These are phyloP conservation scores for Scopus umbretta DNA, from an alignment of 2,113 vertebrate genomes.

Conservation along the genomic window DNA sequence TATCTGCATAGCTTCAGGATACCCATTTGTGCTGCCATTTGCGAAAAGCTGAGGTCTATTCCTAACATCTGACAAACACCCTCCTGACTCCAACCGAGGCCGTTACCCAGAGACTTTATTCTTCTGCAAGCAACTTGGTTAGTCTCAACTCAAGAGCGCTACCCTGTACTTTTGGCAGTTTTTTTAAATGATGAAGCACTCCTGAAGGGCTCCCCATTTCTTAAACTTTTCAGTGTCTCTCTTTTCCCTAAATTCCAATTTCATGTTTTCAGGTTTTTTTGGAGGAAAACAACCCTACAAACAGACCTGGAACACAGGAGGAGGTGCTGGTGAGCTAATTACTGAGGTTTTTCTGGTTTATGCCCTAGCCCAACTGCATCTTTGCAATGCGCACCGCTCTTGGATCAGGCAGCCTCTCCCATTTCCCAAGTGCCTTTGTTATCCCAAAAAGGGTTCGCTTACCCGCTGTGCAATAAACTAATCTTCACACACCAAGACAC, in stretches of 20 bases:
- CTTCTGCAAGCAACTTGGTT: not conserved
- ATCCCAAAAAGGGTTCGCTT: too few species aligned
- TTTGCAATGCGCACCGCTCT: fast-evolving
- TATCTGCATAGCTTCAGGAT: not conserved
- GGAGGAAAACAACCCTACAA: too few species aligned
- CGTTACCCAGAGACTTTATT: not conserved
- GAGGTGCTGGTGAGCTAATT: not conserved
- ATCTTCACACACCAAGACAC: too few species aligned
- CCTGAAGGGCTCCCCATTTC: fast-evolving
- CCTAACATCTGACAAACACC: too few species aligned
- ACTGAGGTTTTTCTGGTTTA: not conserved
- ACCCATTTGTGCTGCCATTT: not conserved
- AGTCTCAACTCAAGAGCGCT: fast-evolving
- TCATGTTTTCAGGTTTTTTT: not conserved
- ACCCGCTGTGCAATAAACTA: too few species aligned
- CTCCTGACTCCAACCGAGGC: not conserved
- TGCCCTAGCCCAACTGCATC: fast-evolving
- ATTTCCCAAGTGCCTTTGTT: too few species aligned
- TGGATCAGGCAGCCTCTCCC: fast-evolving
- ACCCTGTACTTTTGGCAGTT: fast-evolving
- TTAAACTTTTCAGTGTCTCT: not conserved
- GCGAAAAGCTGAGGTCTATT: not conserved
- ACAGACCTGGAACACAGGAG: fast-evolving
- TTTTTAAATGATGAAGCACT: not conserved
- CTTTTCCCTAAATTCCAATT: not conserved